Evolutionary conservation across 2,797 vertebrate genomes (phyloP), one percentile per base, ranked within the genome.

Genomic region (Delichon dasypus): DNA sequence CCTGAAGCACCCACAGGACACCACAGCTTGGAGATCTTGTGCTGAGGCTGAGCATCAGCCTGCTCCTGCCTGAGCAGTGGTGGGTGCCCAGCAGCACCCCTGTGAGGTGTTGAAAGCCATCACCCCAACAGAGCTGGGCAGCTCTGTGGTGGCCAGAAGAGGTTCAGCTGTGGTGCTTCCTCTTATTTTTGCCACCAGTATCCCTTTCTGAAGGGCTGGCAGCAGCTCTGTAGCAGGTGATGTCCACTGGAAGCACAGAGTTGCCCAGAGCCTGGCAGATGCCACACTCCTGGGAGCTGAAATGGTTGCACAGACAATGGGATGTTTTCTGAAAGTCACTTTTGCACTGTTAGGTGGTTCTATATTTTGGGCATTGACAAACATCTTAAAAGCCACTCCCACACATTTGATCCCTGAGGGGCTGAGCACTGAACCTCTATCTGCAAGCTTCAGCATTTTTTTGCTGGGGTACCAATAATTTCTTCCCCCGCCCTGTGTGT

Each of bases 401-500:
- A 26, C 16, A 30, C 12, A 16, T 76, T 55, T 75, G 65, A 75
- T 48, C 32, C 26, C 73, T 23, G 38, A 60, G 40, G 88, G 47
- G 27, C 60, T 62, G 82, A 62, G 71, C 5, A 1, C 30, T 53
- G 44, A 88, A 48, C 36, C 61, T 82, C 66, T 81, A 7, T 5
- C 11, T 17, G 14, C 51, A 76, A 51, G 32, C 11, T 61, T 67
- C 51, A 44, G 64, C 54, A 73, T 85, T 71, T 94, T 94, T 73
- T 91, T 78, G 53, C 40, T n/a, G 17, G 14, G 12, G 16, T 83
- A 61, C 45, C 53, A 30, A 26, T 80, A 87, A 68, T 62, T 58
- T 74, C 5, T 83, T 53, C 22, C 22, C 18, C 20, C 0, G 0
- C 18, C 27, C 40, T 1, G 0, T 30, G 25, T 16, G 47, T 71